phyloP scores from a whole-genome alignment of 2,113 vertebrate species.

The Haplotaxodon microlepis region DNA sequence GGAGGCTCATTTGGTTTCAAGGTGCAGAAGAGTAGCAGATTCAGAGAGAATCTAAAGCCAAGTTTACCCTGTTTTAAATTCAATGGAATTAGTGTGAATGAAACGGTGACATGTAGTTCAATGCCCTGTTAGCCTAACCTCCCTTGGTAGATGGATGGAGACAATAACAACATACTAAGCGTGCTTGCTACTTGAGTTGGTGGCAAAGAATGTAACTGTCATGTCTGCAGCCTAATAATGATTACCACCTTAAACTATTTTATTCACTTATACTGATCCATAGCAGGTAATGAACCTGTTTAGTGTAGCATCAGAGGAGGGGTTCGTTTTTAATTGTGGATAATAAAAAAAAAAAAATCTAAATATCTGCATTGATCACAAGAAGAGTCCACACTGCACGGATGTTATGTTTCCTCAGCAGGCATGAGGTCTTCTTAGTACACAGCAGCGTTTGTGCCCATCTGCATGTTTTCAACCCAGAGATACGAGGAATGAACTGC shows the following conservation, averaged over 20 bases:
- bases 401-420: background rate
- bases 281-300: background rate
- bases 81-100: background rate
- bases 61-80: background rate
- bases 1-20: background rate
- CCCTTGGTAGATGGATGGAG: background rate
- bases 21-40: background rate
- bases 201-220: background rate
- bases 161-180: background rate
- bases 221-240: background rate
- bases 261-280: background rate
- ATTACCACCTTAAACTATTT: background rate
- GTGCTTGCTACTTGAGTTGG: background rate
- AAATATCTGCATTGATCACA: background rate
- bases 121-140: background rate
- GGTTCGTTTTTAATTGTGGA: background rate
- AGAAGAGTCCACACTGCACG: background rate
- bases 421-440: background rate
- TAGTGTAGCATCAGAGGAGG: background rate
- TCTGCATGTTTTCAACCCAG: background rate
- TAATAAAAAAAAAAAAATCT: background rate
- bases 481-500: background rate
- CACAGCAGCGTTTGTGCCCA: rapidly evolving
- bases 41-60: background rate
- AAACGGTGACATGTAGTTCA: background rate